phyloP scores from a whole-genome alignment of 2,113 vertebrate species.

The Gracilinanus agilis region DNA sequence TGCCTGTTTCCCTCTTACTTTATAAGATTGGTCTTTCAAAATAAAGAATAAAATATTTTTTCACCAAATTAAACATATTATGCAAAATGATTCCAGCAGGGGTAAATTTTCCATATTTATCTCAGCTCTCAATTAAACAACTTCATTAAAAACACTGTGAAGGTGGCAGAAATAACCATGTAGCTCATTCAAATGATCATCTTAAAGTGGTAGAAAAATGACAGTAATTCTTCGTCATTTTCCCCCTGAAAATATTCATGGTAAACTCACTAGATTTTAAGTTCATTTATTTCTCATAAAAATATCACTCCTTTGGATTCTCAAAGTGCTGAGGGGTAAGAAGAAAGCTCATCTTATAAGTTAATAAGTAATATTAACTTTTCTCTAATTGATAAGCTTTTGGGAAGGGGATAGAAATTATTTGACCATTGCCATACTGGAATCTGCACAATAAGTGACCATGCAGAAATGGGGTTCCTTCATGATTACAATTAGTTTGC shows the following conservation, averaged over 20 bases:
- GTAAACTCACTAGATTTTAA: not conserved
- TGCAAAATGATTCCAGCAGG: not conserved
- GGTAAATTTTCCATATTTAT: not conserved
- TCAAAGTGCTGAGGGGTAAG: not conserved
- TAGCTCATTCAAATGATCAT: constrained; percentile 9
- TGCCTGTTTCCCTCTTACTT: not conserved
- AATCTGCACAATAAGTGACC: not conserved
- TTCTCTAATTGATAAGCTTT: constrained; percentile 19
- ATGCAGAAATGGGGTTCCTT: not conserved
- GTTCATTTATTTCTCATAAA: not conserved
- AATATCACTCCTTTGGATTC: constrained; percentile 11
- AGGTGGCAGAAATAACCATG: constrained; percentile 20
- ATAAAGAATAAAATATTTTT: constrained; percentile 30
- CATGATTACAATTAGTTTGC: not conserved
- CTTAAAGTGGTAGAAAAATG: not conserved
- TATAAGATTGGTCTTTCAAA: not conserved
- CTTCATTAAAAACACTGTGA: constrained; percentile 25
- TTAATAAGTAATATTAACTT: not conserved
- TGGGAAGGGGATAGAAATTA: not conserved
- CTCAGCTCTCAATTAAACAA: not conserved
- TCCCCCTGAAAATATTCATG: constrained; percentile 21
- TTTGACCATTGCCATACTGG: not conserved
- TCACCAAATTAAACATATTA: constrained; percentile 13
- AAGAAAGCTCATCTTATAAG: constrained; percentile 23
- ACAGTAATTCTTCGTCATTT: not conserved